Percentiles rank a stretch among this genome's conserved stretches.
These are phyloP conservation scores for Teleogryllus oceanicus DNA, from an alignment of 2,888 invertebrate species.

Conservation along the genomic window DNA sequence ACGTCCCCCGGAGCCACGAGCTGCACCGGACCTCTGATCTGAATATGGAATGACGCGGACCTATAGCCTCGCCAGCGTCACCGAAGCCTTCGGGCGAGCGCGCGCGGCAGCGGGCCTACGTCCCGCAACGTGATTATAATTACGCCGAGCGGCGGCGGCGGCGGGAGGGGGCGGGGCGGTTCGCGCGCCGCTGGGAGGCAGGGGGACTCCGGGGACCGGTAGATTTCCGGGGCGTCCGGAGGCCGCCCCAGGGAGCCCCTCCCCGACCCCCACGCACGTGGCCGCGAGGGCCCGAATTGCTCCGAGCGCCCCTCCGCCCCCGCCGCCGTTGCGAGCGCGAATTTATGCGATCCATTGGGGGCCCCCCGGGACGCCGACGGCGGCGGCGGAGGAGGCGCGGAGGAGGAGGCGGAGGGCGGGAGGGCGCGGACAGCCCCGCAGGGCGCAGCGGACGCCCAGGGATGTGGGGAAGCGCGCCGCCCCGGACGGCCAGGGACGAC, in stretches of 20 bases:
- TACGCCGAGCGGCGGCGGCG: too few species aligned
- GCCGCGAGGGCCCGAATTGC: background rate
- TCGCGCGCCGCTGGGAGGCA: background rate
- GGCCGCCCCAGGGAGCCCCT: background rate
- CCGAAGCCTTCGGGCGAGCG: too few species aligned
- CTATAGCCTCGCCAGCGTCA: too few species aligned
- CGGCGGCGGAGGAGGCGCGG: background rate
- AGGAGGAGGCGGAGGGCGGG: background rate
- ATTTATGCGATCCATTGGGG: conserved; percentile 20
- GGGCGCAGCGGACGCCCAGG: background rate
- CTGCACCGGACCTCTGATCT: too few species aligned
- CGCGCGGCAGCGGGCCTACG: too few species aligned
- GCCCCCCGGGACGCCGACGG: conserved; percentile 20
- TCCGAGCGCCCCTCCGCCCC: background rate
- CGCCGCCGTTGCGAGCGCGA: background rate
- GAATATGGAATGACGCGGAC: too few species aligned
- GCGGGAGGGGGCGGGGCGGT: background rate
- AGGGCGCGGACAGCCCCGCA: conserved; percentile 27
- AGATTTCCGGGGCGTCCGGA: conserved; percentile 11
- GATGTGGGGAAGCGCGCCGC: too few species aligned
- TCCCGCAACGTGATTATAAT: too few species aligned
- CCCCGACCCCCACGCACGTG: background rate
- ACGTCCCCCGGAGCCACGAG: too few species aligned
- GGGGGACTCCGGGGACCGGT: background rate
- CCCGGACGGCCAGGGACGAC: too few species aligned